phyloP scores from a whole-genome alignment of 1,140 invertebrate species.

The Oedothorax gibbosus region DNA sequence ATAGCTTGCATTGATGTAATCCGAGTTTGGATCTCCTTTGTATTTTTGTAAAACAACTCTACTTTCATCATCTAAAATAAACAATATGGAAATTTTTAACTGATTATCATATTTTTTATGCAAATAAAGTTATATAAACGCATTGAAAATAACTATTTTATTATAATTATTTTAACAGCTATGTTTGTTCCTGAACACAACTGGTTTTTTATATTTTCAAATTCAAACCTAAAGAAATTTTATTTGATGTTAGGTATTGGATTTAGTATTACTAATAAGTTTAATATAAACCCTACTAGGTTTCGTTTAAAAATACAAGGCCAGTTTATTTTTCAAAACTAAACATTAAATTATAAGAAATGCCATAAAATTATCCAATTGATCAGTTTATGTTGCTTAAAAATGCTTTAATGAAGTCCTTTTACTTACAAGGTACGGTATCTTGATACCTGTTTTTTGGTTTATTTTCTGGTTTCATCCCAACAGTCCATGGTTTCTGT shows the following conservation, averaged over 20 bases:
- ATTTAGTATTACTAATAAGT: too few species aligned
- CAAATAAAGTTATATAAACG: background rate
- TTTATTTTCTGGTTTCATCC: constrained; percentile 75
- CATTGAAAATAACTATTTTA: background rate
- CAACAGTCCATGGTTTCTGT: constrained; percentile 65
- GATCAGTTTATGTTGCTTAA: too few species aligned
- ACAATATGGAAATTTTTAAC: background rate
- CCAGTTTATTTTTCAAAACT: background rate
- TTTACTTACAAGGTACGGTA: constrained; percentile 78
- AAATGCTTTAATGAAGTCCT: background rate
- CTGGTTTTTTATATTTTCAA: too few species aligned
- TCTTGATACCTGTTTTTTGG: constrained; percentile 84
- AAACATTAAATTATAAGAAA: background rate
- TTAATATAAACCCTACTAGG: too few species aligned
- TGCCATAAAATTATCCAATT: background rate
- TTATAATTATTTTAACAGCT: background rate
- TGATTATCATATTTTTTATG: background rate
- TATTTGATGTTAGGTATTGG: too few species aligned
- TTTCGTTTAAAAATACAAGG: too few species aligned
- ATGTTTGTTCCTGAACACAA: too few species aligned
- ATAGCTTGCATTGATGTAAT: constrained; percentile 97
- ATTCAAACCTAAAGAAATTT: too few species aligned
- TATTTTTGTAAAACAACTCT: constrained; percentile 87
- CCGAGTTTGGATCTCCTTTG: constrained; percentile 80
- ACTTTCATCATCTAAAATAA: constrained; percentile 91